Percentiles rank a stretch among this genome's conserved stretches.
Evolutionary conservation across 2,797 vertebrate species (phyloP).

Genomic region (Cyclura pinguis): DNA sequence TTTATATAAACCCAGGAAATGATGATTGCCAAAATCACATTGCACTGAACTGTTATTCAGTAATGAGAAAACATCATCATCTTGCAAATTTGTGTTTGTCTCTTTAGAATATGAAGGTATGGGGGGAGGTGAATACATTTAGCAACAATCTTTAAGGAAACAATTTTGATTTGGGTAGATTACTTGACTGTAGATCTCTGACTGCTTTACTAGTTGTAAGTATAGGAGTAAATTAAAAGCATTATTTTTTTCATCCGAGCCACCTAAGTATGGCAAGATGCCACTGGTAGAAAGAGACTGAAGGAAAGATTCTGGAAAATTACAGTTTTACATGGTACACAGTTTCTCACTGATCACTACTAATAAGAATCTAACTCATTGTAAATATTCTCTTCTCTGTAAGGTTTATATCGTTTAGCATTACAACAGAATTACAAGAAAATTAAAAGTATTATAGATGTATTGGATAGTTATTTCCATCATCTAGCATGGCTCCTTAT

Average conservation of each 20-base stretch:
- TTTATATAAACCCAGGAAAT: not conserved
- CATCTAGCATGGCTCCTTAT: not conserved
- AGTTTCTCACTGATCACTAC: not conserved
- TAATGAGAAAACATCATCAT: not conserved
- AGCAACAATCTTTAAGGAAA: not conserved
- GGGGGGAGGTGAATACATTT: not conserved
- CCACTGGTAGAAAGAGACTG: not conserved
- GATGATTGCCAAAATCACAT: not conserved
- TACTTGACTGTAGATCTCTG: not conserved
- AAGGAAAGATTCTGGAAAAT: not conserved
- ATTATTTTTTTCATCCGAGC: not conserved
- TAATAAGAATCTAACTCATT: not conserved
- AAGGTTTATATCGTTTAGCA: not conserved
- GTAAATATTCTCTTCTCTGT: not conserved
- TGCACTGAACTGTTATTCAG: not conserved
- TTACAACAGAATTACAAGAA: too few species aligned
- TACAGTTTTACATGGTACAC: not conserved
- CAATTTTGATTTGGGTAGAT: not conserved
- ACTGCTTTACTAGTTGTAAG: not conserved
- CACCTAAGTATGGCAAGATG: not conserved
- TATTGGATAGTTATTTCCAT: conserved; percentile 7
- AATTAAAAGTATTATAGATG: not conserved
- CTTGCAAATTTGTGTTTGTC: not conserved
- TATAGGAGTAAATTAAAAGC: not conserved
- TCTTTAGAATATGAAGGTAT: not conserved